Conservation (phyloP, 2,888 invertebrate species). For the Listrodromus nycthemerus region DNA sequence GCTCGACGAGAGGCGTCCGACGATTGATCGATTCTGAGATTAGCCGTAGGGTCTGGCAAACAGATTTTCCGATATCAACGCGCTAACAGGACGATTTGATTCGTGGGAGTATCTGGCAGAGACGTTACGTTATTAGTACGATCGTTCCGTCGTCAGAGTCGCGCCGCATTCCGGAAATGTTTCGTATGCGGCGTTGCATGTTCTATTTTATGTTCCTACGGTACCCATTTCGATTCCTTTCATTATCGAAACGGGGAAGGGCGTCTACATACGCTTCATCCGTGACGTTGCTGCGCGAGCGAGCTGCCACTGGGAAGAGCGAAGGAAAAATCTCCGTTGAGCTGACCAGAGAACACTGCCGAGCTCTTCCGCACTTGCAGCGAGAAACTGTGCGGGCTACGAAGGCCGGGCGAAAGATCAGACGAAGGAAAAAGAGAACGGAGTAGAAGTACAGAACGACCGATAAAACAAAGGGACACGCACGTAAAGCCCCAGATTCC, state of each 20-base stretch:
- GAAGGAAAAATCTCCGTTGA: neutral
- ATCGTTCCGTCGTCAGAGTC: neutral
- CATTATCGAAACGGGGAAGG: constrained; percentile 56
- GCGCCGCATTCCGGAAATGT: neutral
- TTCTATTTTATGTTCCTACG: neutral
- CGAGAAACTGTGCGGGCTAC: constrained; percentile 11
- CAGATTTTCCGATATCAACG: neutral
- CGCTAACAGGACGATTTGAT: neutral
- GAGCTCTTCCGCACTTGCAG: constrained; percentile 31
- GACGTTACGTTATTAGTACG: neutral
- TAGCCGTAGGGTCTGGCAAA: neutral
- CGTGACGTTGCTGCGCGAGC: constrained; percentile 21
- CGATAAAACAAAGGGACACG: constrained; percentile 51
- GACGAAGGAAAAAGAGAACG: constrained; percentile 11
- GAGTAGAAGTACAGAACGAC: constrained; percentile 16
- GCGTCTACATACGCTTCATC: constrained; percentile 51
- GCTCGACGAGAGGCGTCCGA: neutral
- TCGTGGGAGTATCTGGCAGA: neutral
- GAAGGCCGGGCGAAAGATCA: constrained; percentile 3
- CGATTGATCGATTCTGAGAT: neutral
- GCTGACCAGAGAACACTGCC: constrained; percentile 18
- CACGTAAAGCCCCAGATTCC: constrained; percentile 67
- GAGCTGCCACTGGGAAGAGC: constrained; percentile 16
- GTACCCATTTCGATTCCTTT: constrained; percentile 5
- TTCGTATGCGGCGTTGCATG: neutral